Percentiles rank a stretch among this genome's conserved stretches.
Evolutionary conservation across 2,888 invertebrate genomes (phyloP).

Genomic region (Aethes cnicana): DNA sequence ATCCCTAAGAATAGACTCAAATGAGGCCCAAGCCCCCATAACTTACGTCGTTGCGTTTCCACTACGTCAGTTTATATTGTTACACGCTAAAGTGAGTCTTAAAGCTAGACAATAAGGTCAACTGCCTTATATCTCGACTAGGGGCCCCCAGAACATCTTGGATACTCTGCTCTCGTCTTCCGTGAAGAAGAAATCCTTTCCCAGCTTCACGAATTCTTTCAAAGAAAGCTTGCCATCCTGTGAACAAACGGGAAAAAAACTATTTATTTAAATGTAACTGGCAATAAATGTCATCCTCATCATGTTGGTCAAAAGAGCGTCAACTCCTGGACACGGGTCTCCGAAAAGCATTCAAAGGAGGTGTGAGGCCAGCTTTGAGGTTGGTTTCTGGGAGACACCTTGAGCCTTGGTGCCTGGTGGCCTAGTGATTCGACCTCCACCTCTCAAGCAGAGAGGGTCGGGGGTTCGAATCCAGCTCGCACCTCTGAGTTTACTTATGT

Average conservation of each 20-base stretch:
- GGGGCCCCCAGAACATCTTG: constrained; percentile 93
- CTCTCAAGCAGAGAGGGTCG: too few relatives aligned
- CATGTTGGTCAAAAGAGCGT: too few relatives aligned
- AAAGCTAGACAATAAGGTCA: constrained; percentile 6
- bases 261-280: neutral
- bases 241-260: constrained; percentile 34
- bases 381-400: too few relatives aligned
- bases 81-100: constrained; percentile 18
- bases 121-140: constrained; percentile 79
- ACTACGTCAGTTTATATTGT: neutral
- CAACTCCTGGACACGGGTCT: too few relatives aligned
- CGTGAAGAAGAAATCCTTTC: constrained; percentile 90
- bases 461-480: too few relatives aligned
- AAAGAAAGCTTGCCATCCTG: constrained; percentile 88
- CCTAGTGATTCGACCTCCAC: too few relatives aligned
- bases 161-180: constrained; percentile 89
- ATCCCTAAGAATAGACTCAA: too few relatives aligned
- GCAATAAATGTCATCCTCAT: too few relatives aligned
- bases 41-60: neutral
- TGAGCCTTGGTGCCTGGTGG: too few relatives aligned
- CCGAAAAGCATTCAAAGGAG: too few relatives aligned
- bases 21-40: neutral
- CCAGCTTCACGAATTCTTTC: constrained; percentile 90
- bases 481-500: too few relatives aligned
- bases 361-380: too few relatives aligned